Conservation (phyloP, 2,888 invertebrate species). For the Pyrgus malvae region DNA sequence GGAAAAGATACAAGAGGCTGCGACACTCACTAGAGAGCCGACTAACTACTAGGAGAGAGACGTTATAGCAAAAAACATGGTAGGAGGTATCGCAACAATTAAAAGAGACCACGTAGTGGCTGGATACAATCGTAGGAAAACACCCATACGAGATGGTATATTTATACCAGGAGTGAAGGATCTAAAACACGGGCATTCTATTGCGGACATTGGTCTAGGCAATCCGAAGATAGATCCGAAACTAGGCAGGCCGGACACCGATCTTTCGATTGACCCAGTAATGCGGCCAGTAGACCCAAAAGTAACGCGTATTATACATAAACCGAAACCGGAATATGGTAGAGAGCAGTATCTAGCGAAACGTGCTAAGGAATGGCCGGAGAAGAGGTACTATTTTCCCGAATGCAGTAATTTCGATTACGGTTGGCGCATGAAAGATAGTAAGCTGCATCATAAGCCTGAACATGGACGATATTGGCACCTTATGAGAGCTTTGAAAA, state of each 20-base stretch:
- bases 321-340: conserved; percentile 47
- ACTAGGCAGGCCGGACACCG: conserved; percentile 43
- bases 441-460: conserved; percentile 37
- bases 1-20: conserved; percentile 46
- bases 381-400: conserved; percentile 52
- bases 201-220: conserved; percentile 49
- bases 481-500: conserved; percentile 43
- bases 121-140: conserved; percentile 42
- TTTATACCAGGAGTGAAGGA: conserved; percentile 45
- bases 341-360: conserved; percentile 44
- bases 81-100: conserved; percentile 47
- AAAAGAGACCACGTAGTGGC: conserved; percentile 48
- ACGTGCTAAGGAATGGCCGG: conserved; percentile 44
- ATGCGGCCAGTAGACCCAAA: conserved; percentile 53
- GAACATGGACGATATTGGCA: conserved; percentile 47
- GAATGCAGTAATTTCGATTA: conserved; percentile 49
- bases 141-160: conserved; percentile 44
- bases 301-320: conserved; percentile 42
- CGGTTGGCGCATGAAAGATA: conserved; percentile 55
- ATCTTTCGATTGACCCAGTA: conserved; percentile 44
- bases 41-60: conserved; percentile 52
- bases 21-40: conserved; percentile 47
- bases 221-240: conserved; percentile 48
- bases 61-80: conserved; percentile 49
- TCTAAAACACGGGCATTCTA: conserved; percentile 46